A percentile compares a stretch with the other conserved stretches of the same genome.
phyloP scores from a whole-genome alignment of 2,888 invertebrate genomes.

The Seira sanloemensis region DNA sequence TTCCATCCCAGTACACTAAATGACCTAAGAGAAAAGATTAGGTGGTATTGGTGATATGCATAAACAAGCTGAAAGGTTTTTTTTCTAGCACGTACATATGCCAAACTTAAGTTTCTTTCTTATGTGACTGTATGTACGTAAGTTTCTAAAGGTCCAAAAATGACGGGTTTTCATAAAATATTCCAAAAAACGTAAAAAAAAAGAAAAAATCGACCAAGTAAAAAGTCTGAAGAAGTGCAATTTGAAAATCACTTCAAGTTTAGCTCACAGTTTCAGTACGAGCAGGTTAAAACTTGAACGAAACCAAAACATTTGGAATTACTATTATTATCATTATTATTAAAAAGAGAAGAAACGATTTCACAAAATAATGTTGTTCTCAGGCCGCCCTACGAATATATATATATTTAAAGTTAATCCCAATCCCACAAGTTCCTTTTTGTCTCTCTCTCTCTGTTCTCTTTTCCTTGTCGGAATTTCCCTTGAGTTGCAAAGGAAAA shows the following conservation, averaged over 20 bases:
- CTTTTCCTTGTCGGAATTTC: constrained; percentile 53
- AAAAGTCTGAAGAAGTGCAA: neutral
- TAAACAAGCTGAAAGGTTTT: no score
- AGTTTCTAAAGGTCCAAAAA: constrained; percentile 9
- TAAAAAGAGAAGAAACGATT: constrained; percentile 44
- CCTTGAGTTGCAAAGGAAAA: constrained; percentile 24
- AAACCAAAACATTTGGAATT: constrained; percentile 17
- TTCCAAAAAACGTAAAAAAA: neutral
- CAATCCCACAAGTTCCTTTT: constrained; percentile 15
- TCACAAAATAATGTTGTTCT: constrained; percentile 43
- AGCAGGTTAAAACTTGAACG: constrained; percentile 43
- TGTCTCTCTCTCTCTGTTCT: constrained; percentile 23
- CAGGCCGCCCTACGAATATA: constrained; percentile 40
- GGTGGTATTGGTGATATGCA: no score
- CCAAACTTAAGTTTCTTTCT: neutral
- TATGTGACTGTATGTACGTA: no score
- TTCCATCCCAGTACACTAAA: no score
- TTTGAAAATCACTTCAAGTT: constrained; percentile 12
- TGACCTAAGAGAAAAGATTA: no score
- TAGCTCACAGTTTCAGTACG: constrained; percentile 6
- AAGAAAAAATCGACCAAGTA: neutral
- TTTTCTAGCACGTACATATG: neutral
- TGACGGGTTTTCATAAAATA: constrained; percentile 19
- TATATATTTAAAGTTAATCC: constrained; percentile 21
- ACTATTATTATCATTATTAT: constrained; percentile 35